Conservation (phyloP, 2,888 invertebrate genomes). For the Drosophila ochracea region DNA sequence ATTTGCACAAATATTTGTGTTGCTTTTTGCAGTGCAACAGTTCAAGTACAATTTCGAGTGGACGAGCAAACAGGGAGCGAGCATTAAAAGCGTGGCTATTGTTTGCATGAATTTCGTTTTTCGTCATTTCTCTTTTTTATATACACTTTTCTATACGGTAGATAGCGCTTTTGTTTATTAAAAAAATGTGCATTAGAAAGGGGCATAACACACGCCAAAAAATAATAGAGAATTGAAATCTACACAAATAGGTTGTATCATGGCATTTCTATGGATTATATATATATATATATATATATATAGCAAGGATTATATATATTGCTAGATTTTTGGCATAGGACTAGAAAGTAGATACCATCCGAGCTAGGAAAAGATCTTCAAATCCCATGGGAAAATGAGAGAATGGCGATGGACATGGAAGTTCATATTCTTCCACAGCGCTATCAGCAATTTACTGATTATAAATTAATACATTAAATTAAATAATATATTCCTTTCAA, state of each 20-base stretch:
- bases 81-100: conserved; percentile 41
- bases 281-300: too few relatives aligned
- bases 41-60: conserved; percentile 45
- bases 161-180: not conserved
- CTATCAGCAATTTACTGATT: not conserved
- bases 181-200: not conserved
- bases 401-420: not conserved
- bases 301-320: not conserved
- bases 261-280: too few relatives aligned
- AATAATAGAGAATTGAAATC: not conserved
- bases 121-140: conserved; percentile 9
- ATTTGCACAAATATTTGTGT: conserved; percentile 62
- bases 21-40: conserved; percentile 35
- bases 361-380: not conserved
- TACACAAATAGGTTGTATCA: not conserved
- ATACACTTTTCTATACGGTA: not conserved
- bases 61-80: conserved; percentile 14
- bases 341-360: not conserved
- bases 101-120: conserved; percentile 52
- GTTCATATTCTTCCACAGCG: not conserved
- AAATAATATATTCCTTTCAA: not conserved
- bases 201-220: not conserved
- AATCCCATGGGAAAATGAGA: too few relatives aligned
- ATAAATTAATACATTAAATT: not conserved
- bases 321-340: rapidly evolving